Evolutionary conservation across 2,797 vertebrate species (phyloP), one percentile per base, ranked within the genome.

Genomic region (Molossus molossus): DNA sequence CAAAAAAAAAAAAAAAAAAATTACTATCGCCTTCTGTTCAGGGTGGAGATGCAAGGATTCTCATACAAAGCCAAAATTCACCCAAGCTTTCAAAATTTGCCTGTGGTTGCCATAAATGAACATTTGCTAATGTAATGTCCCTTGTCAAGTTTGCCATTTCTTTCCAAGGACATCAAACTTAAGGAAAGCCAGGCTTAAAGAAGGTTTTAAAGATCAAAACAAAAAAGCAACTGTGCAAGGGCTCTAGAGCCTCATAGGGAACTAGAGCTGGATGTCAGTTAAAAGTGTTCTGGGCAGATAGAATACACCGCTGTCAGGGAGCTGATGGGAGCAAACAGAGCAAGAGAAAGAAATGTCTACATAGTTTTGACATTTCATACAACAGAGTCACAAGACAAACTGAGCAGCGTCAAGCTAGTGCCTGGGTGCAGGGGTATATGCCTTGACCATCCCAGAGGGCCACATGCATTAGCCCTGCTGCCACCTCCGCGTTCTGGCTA

Each of bases 111-210:
- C 48, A 0, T 50, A 40, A 33, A 15, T 9, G 21, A 33, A 15
- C 18, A 4, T 64, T 82, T 64, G 58, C 29, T 87, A 70, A 37
- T n/a, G 48, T 58, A 40, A 48, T 2, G 3, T 77, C 48, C 70
- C 23, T 58, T 83, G 29, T 25, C n/a, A 50, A n/a, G 70, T 67
- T 58, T 83, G 37, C 25, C 37, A 9, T 65, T 72, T 90, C 60
- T 72, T 89, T 13, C 58, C 27, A 40, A 21, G 29, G 18, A 10
- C 21, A 87, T 84, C 76, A 65, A 11, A 91, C 57, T 58, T 58
- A 86, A 72, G 18, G 15, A 76, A 83, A 87, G 50, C 50, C 90
- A 83, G 29, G 37, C 64, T 93, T 65, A 57, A 81, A 82, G 40
- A 72, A 13, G 6, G 9, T 40, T 95, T 87, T 84, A 69, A 40